Evolutionary conservation across 1,140 invertebrate genomes (phyloP).

Genomic region (Branchinecta lindahli): DNA sequence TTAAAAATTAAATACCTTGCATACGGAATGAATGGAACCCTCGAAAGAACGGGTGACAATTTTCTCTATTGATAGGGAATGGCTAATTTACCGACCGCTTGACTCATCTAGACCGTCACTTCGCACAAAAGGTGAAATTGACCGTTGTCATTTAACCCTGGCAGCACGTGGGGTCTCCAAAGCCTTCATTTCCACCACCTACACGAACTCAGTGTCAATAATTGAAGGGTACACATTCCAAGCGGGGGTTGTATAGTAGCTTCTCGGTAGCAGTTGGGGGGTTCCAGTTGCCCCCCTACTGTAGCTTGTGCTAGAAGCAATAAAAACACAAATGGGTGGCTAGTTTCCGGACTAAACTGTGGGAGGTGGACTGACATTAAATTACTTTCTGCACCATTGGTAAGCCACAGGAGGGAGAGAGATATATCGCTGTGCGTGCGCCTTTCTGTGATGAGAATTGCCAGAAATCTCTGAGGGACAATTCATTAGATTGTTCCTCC

Average conservation of each 20-base stretch:
- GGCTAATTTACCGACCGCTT: too few relatives aligned
- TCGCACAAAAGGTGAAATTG: too few relatives aligned
- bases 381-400: slow-evolving; percentile 5
- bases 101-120: too few relatives aligned
- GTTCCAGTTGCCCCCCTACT: background rate
- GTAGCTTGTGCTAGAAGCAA: background rate
- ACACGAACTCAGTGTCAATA: background rate
- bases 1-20: too few relatives aligned
- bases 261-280: background rate
- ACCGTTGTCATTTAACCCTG: too few relatives aligned
- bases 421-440: too few relatives aligned
- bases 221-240: slow-evolving; percentile 5
- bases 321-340: background rate
- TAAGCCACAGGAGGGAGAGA: background rate
- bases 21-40: too few relatives aligned
- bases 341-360: slow-evolving; percentile 5
- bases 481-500: too few relatives aligned
- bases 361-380: background rate
- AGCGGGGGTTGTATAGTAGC: background rate
- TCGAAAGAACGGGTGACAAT: too few relatives aligned
- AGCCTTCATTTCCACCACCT: background rate
- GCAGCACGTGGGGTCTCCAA: background rate
- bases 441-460: too few relatives aligned
- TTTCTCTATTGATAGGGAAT: too few relatives aligned
- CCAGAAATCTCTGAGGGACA: too few relatives aligned